These are phyloP conservation scores for Hypolimnas misippus DNA, from an alignment of 2,888 invertebrate species.

Conservation along the genomic window DNA sequence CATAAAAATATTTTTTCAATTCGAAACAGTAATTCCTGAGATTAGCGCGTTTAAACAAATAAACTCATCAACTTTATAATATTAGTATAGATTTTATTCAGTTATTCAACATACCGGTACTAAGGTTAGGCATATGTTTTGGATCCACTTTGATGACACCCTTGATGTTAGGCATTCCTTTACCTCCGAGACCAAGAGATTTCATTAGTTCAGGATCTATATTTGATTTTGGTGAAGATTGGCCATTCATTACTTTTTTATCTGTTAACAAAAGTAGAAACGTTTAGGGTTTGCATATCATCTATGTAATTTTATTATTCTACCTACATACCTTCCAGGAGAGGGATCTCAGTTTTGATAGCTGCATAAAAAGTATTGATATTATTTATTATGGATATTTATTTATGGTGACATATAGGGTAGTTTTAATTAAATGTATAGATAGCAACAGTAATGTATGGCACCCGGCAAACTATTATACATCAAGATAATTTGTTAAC, in stretches of 20 bases:
- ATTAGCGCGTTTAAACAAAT: too few species aligned
- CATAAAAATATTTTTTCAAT: too few species aligned
- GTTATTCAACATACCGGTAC: conserved; percentile 66
- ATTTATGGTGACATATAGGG: too few species aligned
- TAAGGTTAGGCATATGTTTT: conserved; percentile 86
- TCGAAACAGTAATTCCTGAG: too few species aligned
- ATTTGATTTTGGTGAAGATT: conserved; percentile 73
- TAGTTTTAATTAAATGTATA: too few species aligned
- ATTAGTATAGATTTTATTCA: too few species aligned
- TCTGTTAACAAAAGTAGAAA: conserved; percentile 57
- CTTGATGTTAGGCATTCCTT: conserved; percentile 84
- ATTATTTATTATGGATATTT: background rate
- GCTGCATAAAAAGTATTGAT: conserved; percentile 5
- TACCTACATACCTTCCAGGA: conserved; percentile 24
- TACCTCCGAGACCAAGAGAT: conserved; percentile 77
- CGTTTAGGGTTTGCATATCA: background rate
- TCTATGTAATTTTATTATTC: background rate
- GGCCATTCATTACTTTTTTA: conserved; percentile 78
- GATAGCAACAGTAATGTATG: too few species aligned
- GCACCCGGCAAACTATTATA: too few species aligned
- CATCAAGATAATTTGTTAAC: too few species aligned
- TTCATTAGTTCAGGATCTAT: conserved; percentile 82
- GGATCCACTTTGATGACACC: conserved; percentile 90
- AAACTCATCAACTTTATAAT: too few species aligned
- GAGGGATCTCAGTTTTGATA: conserved; percentile 18